Percentiles rank a stretch among this genome's conserved stretches.
phyloP scores from a whole-genome alignment of 2,113 vertebrate genomes.

The Melospiza georgiana region DNA sequence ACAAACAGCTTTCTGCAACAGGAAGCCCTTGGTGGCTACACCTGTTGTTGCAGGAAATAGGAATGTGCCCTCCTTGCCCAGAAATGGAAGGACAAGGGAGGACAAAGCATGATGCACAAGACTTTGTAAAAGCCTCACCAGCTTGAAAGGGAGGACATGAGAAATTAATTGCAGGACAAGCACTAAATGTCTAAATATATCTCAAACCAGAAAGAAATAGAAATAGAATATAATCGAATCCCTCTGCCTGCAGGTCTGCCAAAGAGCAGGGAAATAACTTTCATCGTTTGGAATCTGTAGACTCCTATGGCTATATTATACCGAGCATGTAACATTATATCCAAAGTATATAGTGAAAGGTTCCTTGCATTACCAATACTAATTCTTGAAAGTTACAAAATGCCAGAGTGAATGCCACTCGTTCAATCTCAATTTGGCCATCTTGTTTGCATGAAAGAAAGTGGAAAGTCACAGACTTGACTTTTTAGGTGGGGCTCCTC shows the following conservation, averaged over 20 bases:
- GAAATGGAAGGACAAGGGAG: not conserved
- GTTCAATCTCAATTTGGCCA: not conserved
- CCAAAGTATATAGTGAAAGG: not conserved
- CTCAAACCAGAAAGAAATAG: conserved; percentile 7
- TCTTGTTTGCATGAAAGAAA: not conserved
- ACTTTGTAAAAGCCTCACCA: not conserved
- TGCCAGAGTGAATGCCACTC: not conserved
- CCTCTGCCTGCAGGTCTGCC: not conserved
- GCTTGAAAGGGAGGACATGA: not conserved
- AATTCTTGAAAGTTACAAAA: not conserved
- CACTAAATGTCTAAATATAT: conserved; percentile 21
- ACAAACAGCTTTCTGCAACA: not conserved
- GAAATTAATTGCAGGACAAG: conserved; percentile 23
- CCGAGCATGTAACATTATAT: not conserved
- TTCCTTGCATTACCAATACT: not conserved
- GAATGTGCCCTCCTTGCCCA: not conserved
- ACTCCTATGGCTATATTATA: not conserved
- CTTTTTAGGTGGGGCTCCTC: not conserved
- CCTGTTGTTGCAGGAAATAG: not conserved
- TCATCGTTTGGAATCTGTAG: not conserved
- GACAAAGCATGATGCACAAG: conserved; percentile 5
- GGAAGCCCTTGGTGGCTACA: not conserved
- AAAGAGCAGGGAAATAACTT: not conserved
- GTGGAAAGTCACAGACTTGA: not conserved
- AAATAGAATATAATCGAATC: not conserved